Conservation (phyloP, 1,140 invertebrate genomes). For the Ganaspis sp. region DNA sequence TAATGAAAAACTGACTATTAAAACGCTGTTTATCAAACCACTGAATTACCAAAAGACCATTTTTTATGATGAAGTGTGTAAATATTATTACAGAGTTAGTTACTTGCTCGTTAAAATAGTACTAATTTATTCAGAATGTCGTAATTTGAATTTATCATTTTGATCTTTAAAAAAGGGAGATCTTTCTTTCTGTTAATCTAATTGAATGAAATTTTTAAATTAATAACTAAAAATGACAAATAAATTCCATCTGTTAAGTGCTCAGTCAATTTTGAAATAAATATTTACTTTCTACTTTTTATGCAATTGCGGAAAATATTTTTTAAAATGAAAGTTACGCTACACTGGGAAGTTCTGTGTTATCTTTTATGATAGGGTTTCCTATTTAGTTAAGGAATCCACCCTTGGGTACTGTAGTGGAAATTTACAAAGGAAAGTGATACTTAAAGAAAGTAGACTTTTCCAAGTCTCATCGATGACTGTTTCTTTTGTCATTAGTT, state of each 20-base stretch:
- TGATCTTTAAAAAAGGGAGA: no score
- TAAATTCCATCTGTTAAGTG: no score
- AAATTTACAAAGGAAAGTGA: not conserved
- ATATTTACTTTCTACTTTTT: not conserved
- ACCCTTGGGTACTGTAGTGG: not conserved
- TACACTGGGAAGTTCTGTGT: not conserved
- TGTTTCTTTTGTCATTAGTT: constrained; percentile 4
- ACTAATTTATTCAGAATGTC: no score
- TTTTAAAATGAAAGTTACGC: not conserved
- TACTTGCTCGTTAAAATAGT: not conserved
- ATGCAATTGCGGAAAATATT: not conserved
- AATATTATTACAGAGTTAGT: not conserved
- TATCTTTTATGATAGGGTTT: constrained; percentile 15
- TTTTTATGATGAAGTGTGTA: not conserved
- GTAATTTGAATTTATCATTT: no score
- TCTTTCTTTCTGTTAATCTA: no score
- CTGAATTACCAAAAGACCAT: not conserved
- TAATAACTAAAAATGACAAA: no score
- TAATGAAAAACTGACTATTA: not conserved
- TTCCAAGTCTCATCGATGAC: not conserved
- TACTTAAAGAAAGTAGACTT: not conserved
- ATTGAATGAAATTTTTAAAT: no score
- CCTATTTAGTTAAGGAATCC: not conserved
- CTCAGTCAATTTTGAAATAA: no score
- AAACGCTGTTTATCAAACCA: not conserved